Evolutionary conservation across 2,888 invertebrate species (phyloP).

Genomic region (Rotaria socialis): DNA sequence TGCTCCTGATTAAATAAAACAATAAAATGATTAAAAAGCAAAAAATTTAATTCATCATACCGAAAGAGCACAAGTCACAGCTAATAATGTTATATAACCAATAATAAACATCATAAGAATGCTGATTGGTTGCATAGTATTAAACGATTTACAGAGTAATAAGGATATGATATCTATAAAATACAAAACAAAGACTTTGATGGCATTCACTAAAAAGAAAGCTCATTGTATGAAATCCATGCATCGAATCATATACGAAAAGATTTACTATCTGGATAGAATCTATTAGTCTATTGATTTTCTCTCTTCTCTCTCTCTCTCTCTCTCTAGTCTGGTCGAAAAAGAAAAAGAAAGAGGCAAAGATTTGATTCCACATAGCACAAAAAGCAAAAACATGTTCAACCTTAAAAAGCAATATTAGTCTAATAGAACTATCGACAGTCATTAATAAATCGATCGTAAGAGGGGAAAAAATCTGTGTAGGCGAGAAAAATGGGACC

Average conservation of each 20-base stretch:
- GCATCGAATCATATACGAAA: background rate
- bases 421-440: background rate
- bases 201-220: background rate
- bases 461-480: background rate
- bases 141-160: background rate
- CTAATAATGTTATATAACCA: background rate
- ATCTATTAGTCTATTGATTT: background rate
- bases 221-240: background rate
- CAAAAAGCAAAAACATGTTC: conserved; percentile 27
- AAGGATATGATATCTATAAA: background rate
- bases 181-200: background rate
- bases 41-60: background rate
- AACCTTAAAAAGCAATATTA: background rate
- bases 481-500: background rate
- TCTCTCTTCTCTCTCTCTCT: background rate
- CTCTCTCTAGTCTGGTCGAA: background rate
- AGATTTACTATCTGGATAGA: background rate
- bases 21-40: background rate
- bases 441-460: conserved; percentile 4
- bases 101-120: background rate
- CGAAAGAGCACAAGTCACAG: background rate
- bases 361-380: background rate
- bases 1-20: background rate
- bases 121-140: background rate
- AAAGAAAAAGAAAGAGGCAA: background rate